Percentiles rank a stretch among this genome's conserved stretches.
Evolutionary conservation across 2,888 invertebrate genomes (phyloP).

Genomic region (Acrocyrtus sp.): DNA sequence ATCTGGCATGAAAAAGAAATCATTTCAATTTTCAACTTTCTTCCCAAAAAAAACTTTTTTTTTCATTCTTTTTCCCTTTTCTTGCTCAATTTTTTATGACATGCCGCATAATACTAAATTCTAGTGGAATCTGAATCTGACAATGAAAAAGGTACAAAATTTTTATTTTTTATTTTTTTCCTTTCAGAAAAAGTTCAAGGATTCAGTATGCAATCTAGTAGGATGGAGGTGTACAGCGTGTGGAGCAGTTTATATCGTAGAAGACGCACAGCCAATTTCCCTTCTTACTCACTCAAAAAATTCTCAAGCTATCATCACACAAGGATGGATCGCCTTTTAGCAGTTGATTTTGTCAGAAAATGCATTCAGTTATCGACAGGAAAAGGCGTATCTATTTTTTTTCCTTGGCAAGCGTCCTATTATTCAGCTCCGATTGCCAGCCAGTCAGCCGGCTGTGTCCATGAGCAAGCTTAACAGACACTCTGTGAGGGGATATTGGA

Average conservation of each 20-base stretch:
- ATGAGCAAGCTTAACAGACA: constrained; percentile 21
- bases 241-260: too few relatives aligned
- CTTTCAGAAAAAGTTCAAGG: constrained; percentile 50
- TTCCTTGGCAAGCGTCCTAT: constrained; percentile 37
- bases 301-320: constrained; percentile 4
- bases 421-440: constrained; percentile 22
- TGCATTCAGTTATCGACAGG: constrained; percentile 31
- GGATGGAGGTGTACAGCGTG: background rate
- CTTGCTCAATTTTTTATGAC: too few relatives aligned
- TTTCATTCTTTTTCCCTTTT: background rate
- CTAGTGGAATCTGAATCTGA: background rate
- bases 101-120: too few relatives aligned
- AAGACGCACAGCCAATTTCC: too few relatives aligned
- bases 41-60: background rate
- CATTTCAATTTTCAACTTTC: background rate
- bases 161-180: constrained; percentile 1
- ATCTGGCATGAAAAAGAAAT: background rate
- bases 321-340: constrained; percentile 12
- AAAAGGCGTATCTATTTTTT: background rate
- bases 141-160: background rate
- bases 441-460: constrained; percentile 24
- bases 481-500: background rate
- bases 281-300: too few relatives aligned
- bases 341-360: constrained; percentile 26
- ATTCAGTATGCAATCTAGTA: constrained; percentile 30